Percentiles rank a stretch among this genome's conserved stretches.
Evolutionary conservation across 2,113 vertebrate species (phyloP).

Genomic region (Ibidorhyncha struthersii): DNA sequence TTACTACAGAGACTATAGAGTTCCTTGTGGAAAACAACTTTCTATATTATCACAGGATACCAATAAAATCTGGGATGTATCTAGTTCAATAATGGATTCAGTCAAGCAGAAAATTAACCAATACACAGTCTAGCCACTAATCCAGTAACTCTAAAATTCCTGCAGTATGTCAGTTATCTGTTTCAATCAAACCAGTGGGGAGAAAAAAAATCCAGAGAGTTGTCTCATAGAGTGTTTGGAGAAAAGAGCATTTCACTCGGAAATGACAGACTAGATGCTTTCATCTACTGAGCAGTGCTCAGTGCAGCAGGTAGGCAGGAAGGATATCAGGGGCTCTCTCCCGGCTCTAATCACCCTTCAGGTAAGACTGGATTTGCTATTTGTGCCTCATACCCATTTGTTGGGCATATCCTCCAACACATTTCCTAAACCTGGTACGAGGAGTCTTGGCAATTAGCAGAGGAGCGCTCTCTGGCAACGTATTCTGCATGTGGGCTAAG

Average conservation of each 20-base stretch:
- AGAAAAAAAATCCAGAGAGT: not conserved
- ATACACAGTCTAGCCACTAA: not conserved
- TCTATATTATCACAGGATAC: not conserved
- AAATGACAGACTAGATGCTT: not conserved
- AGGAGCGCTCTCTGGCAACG: not conserved
- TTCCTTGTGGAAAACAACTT: not conserved
- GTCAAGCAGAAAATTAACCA: constrained; percentile 38
- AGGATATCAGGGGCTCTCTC: not conserved
- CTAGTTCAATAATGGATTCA: not conserved
- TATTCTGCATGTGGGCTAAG: not conserved
- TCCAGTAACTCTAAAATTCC: not conserved
- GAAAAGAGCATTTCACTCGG: not conserved
- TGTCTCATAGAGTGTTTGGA: not conserved
- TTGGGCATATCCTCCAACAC: not conserved
- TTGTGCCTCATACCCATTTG: not conserved
- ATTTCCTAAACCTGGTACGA: not conserved
- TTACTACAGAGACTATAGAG: not conserved
- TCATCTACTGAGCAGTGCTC: not conserved
- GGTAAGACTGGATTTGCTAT: not conserved
- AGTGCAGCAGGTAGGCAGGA: not conserved
- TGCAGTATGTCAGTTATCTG: not conserved
- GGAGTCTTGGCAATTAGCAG: not conserved
- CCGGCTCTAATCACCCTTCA: not conserved
- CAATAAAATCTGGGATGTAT: constrained; percentile 1
- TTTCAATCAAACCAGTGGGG: not conserved